phyloP scores from a whole-genome alignment of 2,888 invertebrate species.

The Pachydiplax longipennis region DNA sequence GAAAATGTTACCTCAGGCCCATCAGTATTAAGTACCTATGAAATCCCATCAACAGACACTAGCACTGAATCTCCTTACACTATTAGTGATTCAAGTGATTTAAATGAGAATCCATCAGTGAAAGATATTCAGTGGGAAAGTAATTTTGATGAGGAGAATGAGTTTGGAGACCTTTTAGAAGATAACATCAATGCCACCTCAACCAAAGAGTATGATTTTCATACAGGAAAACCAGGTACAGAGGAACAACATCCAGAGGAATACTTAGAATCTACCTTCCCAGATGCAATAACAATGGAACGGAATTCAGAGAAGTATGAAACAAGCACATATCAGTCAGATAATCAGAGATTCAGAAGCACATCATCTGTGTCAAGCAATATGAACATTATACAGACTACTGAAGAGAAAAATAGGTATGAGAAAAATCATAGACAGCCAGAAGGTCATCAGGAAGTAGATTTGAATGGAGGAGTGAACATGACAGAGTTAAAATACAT shows the following conservation, averaged over 20 bases:
- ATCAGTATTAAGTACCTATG: background rate
- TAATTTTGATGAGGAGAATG: background rate
- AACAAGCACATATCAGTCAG: background rate
- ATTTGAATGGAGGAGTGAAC: background rate
- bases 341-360: background rate
- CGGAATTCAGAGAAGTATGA: background rate
- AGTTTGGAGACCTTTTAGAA: background rate
- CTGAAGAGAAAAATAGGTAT: background rate
- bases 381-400: background rate
- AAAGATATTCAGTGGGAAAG: background rate
- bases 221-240: background rate
- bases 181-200: background rate
- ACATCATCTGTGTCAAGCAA: background rate
- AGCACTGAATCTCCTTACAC: background rate
- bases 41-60: background rate
- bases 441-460: background rate
- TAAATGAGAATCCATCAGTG: background rate
- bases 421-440: background rate
- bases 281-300: background rate
- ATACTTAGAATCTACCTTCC: background rate
- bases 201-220: background rate
- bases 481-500: background rate
- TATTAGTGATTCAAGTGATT: background rate
- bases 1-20: background rate
- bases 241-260: background rate